These are phyloP conservation scores for Philereme transversata DNA, from an alignment of 2,888 invertebrate genomes.

Conservation along the genomic window DNA sequence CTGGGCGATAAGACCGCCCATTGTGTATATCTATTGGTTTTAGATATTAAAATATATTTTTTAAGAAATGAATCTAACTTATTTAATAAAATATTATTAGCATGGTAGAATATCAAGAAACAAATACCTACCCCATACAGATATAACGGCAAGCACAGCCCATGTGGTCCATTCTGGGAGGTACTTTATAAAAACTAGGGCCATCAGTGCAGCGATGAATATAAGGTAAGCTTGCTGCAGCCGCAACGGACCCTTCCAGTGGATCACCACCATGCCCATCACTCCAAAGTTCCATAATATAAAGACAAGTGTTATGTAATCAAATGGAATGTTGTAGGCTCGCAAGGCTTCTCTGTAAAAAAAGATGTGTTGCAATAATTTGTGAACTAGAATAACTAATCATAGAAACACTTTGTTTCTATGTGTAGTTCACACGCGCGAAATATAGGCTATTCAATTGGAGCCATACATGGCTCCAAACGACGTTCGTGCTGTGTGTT, in stretches of 20 bases:
- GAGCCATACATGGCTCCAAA: too few species aligned
- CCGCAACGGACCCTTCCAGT: constrained; percentile 98
- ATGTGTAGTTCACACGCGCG: too few species aligned
- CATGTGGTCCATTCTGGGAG: constrained; percentile 99
- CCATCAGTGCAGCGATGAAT: constrained; percentile 98
- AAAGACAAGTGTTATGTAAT: constrained; percentile 93
- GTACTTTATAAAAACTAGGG: constrained; percentile 99
- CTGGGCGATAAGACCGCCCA: too few species aligned
- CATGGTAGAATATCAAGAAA: too few species aligned
- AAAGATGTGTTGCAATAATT: constrained; percentile 25
- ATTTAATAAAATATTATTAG: too few species aligned
- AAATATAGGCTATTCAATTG: too few species aligned
- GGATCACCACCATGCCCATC: constrained; percentile 98
- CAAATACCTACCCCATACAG: constrained; percentile 93
- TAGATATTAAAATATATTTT: too few species aligned
- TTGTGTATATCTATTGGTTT: too few species aligned
- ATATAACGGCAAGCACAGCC: constrained; percentile 98
- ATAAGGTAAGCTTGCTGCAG: constrained; percentile 98
- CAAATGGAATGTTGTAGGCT: constrained; percentile 98
- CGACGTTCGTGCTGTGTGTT: too few species aligned
- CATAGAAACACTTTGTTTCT: too few species aligned
- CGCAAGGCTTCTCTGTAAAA: constrained; percentile 91
- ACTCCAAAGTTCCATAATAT: constrained; percentile 99
- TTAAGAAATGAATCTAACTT: too few species aligned
- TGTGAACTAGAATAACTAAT: too few species aligned